Percentiles rank a stretch among this genome's conserved stretches.
These are phyloP conservation scores for Oxygymnocypris stewartii DNA, from an alignment of 2,113 vertebrate genomes.

Conservation along the genomic window DNA sequence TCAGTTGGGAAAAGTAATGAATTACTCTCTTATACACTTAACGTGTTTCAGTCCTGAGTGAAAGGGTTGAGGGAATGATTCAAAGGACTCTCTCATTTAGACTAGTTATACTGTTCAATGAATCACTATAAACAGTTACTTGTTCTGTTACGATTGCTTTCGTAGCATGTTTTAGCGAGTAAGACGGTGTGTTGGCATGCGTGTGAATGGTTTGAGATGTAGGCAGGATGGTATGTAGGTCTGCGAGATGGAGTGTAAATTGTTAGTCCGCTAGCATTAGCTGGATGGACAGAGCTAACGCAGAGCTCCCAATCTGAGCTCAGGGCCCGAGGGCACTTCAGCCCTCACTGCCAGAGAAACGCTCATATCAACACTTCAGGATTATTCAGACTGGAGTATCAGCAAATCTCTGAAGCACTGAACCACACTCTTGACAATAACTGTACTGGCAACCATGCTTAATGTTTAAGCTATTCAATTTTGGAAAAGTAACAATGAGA, in stretches of 20 bases:
- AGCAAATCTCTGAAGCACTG: slow-evolving; percentile 25
- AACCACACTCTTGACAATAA: background rate
- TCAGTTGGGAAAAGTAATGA: background rate
- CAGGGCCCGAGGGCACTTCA: slow-evolving; percentile 37
- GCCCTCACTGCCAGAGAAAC: slow-evolving; percentile 14
- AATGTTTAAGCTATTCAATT: background rate
- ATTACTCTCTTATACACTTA: background rate
- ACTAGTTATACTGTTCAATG: background rate
- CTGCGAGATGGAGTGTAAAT: slow-evolving; percentile 1
- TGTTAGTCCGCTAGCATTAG: background rate
- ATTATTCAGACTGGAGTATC: slow-evolving; percentile 23
- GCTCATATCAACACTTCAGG: slow-evolving; percentile 1
- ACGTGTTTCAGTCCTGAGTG: no score
- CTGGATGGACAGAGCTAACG: slow-evolving; percentile 7
- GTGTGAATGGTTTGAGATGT: background rate
- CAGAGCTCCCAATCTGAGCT: slow-evolving; percentile 1
- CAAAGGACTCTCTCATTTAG: no score
- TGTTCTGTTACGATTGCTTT: no score
- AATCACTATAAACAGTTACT: no score
- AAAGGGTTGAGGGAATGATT: no score
- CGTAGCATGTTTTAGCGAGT: no score
- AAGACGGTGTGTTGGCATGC: background rate
- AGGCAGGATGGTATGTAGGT: background rate
- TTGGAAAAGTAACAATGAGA: background rate
- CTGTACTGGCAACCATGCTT: background rate